These are phyloP conservation scores for Bombus fervidus DNA, from an alignment of 1,140 invertebrate species.

Conservation along the genomic window DNA sequence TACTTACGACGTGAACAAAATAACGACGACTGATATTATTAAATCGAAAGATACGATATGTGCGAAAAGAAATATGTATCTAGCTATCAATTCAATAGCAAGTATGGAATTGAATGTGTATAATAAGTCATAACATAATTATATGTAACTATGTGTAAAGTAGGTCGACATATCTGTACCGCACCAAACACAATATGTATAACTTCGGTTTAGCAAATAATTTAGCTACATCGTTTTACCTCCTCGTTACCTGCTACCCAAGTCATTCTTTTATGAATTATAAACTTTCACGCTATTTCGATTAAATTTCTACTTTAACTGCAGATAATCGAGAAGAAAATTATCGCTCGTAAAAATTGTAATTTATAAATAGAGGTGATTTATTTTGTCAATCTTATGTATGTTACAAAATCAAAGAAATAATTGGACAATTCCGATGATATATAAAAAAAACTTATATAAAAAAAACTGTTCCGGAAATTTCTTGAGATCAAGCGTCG, in stretches of 20 bases:
- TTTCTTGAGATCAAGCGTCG: background rate
- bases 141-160: conserved; percentile 36
- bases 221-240: conserved; percentile 1
- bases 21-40: background rate
- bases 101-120: conserved; percentile 24
- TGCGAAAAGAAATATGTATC: conserved; percentile 30
- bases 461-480: background rate
- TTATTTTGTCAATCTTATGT: background rate
- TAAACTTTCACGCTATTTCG: background rate
- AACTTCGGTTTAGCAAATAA: conserved; percentile 27
- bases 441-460: background rate
- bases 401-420: background rate
- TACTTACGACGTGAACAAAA: background rate
- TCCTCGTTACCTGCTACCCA: background rate
- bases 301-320: background rate
- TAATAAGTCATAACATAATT: conserved; percentile 46
- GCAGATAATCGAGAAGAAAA: background rate
- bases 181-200: background rate
- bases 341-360: background rate
- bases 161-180: conserved; percentile 21
- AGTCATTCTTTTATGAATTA: background rate
- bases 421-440: background rate
- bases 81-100: conserved; percentile 14
- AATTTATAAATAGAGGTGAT: background rate
- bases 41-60: conserved; percentile 11